Percentiles rank a stretch among this genome's conserved stretches.
These are phyloP conservation scores for Heliconius ethilla DNA, from an alignment of 2,888 invertebrate species.

Conservation along the genomic window DNA sequence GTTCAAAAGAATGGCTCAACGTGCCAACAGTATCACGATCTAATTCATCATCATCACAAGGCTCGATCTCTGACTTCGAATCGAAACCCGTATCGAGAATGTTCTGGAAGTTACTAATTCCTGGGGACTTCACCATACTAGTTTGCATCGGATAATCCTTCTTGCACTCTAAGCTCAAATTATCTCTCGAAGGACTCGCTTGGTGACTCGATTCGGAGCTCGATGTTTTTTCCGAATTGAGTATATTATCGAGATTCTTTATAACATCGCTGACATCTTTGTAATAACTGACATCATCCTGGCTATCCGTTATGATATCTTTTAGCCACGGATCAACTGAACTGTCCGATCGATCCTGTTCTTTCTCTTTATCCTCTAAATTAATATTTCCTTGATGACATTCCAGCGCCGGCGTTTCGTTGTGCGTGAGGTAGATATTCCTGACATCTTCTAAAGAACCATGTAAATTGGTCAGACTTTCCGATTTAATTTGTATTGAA, in stretches of 20 bases:
- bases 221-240: slow-evolving; percentile 83
- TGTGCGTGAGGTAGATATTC: slow-evolving; percentile 75
- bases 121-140: slow-evolving; percentile 75
- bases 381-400: slow-evolving; percentile 71
- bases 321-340: slow-evolving; percentile 83
- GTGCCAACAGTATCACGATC: slow-evolving; percentile 74
- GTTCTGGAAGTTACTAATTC: slow-evolving; percentile 74
- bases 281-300: slow-evolving; percentile 83
- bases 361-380: slow-evolving; percentile 64
- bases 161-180: slow-evolving; percentile 74
- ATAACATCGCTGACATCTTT: slow-evolving; percentile 84
- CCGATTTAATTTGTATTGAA: slow-evolving; percentile 72
- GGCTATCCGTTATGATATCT: slow-evolving; percentile 81
- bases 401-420: slow-evolving; percentile 68
- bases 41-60: slow-evolving; percentile 64
- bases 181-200: slow-evolving; percentile 79
- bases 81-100: slow-evolving; percentile 65
- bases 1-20: slow-evolving; percentile 75
- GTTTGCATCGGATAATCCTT: slow-evolving; percentile 72
- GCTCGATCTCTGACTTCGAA: slow-evolving; percentile 53
- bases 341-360: slow-evolving; percentile 69
- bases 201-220: slow-evolving; percentile 83
- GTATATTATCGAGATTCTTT: slow-evolving; percentile 83
- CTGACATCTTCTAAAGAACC: slow-evolving; percentile 85
- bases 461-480: slow-evolving; percentile 85